Conservation (phyloP, 2,888 invertebrate genomes). For the Alsophila aescularia region DNA sequence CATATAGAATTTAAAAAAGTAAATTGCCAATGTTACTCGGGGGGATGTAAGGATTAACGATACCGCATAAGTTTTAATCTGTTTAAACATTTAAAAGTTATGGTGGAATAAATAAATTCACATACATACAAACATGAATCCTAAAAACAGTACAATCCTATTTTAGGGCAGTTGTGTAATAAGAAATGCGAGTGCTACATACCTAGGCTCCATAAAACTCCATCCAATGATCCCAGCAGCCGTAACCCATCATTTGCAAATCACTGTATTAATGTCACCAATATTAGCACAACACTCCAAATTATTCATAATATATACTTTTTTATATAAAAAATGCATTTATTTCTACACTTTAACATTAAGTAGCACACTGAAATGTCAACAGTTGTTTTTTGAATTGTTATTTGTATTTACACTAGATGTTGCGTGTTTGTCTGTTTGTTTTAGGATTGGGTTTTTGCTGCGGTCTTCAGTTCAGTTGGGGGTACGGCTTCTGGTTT, state of each 20-base stretch:
- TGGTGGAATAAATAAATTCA: no score
- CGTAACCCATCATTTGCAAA: slow-evolving; percentile 26
- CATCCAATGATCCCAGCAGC: slow-evolving; percentile 53
- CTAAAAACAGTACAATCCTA: no score
- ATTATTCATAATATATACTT: slow-evolving; percentile 21
- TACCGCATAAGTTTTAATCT: no score
- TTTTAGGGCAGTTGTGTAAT: background rate
- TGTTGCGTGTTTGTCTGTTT: slow-evolving; percentile 24
- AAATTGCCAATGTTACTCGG: no score
- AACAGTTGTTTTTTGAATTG: slow-evolving; percentile 5
- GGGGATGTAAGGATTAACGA: no score
- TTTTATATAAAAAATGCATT: slow-evolving; percentile 50
- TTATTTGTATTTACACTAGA: slow-evolving; percentile 36
- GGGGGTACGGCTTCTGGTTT: slow-evolving; percentile 57
- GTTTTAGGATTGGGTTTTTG: slow-evolving; percentile 59
- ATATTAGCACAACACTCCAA: slow-evolving; percentile 33
- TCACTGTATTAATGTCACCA: background rate
- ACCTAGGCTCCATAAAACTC: slow-evolving; percentile 62
- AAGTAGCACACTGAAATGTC: slow-evolving; percentile 34
- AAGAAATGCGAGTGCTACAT: slow-evolving; percentile 35
- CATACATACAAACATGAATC: no score
- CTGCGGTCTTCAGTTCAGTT: slow-evolving; percentile 52
- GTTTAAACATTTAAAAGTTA: no score
- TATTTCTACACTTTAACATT: slow-evolving; percentile 35
- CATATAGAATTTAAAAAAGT: no score